Evolutionary conservation across 2,888 invertebrate genomes (phyloP).

Genomic region (Leucozona laternaria): DNA sequence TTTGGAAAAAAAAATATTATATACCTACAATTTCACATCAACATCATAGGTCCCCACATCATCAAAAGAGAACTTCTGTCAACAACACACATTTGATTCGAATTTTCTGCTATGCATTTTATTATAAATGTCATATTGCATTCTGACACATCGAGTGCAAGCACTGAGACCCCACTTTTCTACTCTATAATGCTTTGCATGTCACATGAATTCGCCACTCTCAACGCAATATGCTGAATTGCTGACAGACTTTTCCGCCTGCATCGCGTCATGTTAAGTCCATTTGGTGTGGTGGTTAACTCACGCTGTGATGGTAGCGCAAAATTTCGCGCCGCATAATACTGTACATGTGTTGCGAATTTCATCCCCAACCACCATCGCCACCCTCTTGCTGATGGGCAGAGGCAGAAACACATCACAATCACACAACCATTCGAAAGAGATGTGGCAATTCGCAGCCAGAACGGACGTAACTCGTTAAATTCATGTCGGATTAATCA

Average conservation of each 20-base stretch:
- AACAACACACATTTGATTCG: constrained; percentile 39
- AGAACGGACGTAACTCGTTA: constrained; percentile 75
- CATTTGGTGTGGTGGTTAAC: constrained; percentile 15
- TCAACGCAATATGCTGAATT: constrained; percentile 29
- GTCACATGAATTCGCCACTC: constrained; percentile 58
- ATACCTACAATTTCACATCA: too few species aligned
- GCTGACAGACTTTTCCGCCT: constrained; percentile 68
- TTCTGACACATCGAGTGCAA: constrained; percentile 70
- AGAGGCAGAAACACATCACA: neutral
- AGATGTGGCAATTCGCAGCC: constrained; percentile 48
- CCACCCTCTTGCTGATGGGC: neutral
- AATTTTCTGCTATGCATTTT: constrained; percentile 67
- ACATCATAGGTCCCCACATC: too few species aligned
- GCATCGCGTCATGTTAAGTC: constrained; percentile 12
- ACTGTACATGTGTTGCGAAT: constrained; percentile 73
- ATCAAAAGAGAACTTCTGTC: neutral
- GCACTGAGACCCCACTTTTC: constrained; percentile 67
- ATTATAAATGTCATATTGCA: constrained; percentile 51
- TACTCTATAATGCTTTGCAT: constrained; percentile 32
- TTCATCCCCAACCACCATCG: constrained; percentile 29
- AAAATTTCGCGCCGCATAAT: constrained; percentile 76
- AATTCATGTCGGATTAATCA: constrained; percentile 75
- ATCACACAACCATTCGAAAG: neutral
- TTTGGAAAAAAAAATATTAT: too few species aligned
- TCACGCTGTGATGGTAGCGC: constrained; percentile 73